Base-by-base conservation (phyloP, 2,113 vertebrate species). In the Scartelaos histophorus region DNA sequence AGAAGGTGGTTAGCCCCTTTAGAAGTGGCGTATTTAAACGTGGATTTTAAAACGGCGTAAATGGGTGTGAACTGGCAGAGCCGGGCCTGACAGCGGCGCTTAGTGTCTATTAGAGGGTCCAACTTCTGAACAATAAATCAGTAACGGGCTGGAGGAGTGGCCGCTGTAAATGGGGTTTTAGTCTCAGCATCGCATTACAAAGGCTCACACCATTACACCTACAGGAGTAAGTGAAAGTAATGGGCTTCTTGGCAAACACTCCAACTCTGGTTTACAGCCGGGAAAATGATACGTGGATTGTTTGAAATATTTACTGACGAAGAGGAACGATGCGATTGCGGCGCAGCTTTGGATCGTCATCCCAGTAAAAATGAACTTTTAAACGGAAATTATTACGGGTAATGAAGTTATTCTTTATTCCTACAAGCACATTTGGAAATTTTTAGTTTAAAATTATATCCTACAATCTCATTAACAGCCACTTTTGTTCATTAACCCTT, bases 111-210 rank as follows among this genome's bases (percentile, higher is more conserved):
- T 1, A 68, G 76, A 46, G 64, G 64, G 57, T 73, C 68, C 73
- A 67, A 78, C 19, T 35, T 67, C 16, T 24, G 25, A 65, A 15
- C 45, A 22, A 62, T 16, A 29, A 81, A 76, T 35, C 9, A 71
- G 68, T 62, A 70, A 69, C 51, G 12, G 57, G 79, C 78, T 81
- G 74, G 73, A 80, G 56, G 74, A 12, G 60, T 71, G 76, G 80
- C 73, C 24, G 62, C 57, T 67, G 9, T 75, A 76, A 85, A 70
- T 57, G 64, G 66, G 57, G 66, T 70, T 74, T 54, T 15, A 54
- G 84, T 79, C 76, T 54, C 49, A 74, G 74, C 79, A 66, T 66
- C 70, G 73, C 77, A 81, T 73, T 57, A 72, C 25, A 73, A 13
- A 11, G 7, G 60, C 61, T 57, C 70, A 51, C 78, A 64, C 65